Evolutionary conservation across 2,113 vertebrate genomes (phyloP), one percentile per base, ranked within the genome.

Genomic region (Mesembrinibis cayennensis): DNA sequence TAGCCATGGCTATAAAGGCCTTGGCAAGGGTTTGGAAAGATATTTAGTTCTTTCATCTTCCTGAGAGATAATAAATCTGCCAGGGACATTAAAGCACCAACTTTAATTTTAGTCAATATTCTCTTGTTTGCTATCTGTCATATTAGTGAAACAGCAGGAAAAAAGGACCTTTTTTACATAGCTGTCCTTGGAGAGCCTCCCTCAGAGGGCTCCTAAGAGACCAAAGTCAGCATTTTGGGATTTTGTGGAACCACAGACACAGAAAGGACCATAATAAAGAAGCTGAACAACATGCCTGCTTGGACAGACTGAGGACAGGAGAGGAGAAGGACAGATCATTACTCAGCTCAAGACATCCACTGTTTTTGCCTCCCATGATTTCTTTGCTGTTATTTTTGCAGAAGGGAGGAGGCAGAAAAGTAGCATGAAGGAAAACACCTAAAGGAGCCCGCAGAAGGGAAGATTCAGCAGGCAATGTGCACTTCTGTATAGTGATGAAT

Each of bases 1-100:
- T 30, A 90, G 40, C 10, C 30, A 38, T 66, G 40, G 36, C 45
- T 92, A 62, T 78, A 89, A 93, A 92, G 67, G n/a, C 26, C 34
- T 78, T 71, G 66, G 32, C 38, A 63, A 87, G 8, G 9, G 7
- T 87, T 96, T 87, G 79, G 82, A 89, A 81, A 76, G 47, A 71
- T 50, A 78, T 18, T 92, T 85, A 62, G 44, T 81, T 73, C 89
- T 87, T 96, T 95, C 47, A 89, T 89, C 47, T 94, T 72, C 69
- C 90, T 29, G 13, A 95, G 82, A 93, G 80, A 81, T 92, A 90
- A 95, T 71, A 94, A 67, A 87, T 76, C 62, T 80, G 23, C 27
- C 76, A 89, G 44, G 12, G 25, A 63, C 21, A 79, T 90, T 77
- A 95, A 93, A 93, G 42, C 9, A 70, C 38, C 23, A 78, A 21